A percentile compares a stretch with the other conserved stretches of the same genome.
Evolutionary conservation across 2,888 invertebrate species (phyloP).

Genomic region (Ptilodon capucinus): DNA sequence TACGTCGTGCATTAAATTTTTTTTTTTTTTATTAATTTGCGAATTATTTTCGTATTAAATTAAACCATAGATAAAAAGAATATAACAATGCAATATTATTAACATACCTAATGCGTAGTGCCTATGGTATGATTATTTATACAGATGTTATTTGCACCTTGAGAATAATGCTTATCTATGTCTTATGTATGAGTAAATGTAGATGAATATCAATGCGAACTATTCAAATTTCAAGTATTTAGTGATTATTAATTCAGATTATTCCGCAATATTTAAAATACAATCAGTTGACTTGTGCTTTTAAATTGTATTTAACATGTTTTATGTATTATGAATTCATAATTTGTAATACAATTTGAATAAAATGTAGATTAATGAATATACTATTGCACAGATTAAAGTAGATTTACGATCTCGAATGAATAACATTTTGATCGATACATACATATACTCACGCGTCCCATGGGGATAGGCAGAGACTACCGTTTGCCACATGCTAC

Average conservation of each 20-base stretch:
- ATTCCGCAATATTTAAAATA: slow-evolving; percentile 11
- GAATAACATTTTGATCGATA: no score
- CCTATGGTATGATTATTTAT: slow-evolving; percentile 24
- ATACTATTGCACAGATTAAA: no score
- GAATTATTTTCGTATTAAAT: no score
- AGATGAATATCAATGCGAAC: slow-evolving; percentile 33
- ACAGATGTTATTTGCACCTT: slow-evolving; percentile 31
- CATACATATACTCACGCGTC: no score
- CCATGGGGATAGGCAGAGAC: no score
- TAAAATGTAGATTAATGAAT: neutral
- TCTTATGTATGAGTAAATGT: slow-evolving; percentile 25
- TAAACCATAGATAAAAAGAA: no score
- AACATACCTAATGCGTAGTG: no score
- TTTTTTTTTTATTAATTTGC: slow-evolving; percentile 15
- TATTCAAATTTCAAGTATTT: slow-evolving; percentile 16
- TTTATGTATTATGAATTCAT: slow-evolving; percentile 7
- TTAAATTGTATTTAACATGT: slow-evolving; percentile 3
- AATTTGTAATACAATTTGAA: slow-evolving; percentile 13
- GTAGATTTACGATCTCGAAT: no score
- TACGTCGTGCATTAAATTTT: no score
- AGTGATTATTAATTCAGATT: slow-evolving; percentile 1
- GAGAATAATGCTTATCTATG: slow-evolving; percentile 28
- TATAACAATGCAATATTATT: no score
- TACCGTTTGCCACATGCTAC: no score
- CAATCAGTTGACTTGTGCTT: slow-evolving; percentile 9